Percentiles rank a stretch among this genome's conserved stretches.
These are phyloP conservation scores for Lateolabrax maculatus DNA, from an alignment of 2,797 vertebrate genomes.

Conservation along the genomic window DNA sequence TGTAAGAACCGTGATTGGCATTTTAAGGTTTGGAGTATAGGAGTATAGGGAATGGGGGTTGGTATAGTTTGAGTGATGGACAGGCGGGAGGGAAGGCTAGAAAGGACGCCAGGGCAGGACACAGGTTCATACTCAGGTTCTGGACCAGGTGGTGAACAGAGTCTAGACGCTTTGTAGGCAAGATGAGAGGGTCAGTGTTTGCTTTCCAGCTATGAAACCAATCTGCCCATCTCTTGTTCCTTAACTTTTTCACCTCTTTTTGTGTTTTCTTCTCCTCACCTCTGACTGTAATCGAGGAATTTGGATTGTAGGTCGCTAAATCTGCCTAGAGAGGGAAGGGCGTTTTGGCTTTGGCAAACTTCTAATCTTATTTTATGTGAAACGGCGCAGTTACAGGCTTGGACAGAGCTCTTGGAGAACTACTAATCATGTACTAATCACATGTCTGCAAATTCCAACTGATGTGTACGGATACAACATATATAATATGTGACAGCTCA, in stretches of 20 bases:
- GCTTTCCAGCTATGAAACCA: conserved; percentile 51
- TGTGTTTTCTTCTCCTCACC: conserved; percentile 8
- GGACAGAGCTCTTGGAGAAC: conserved; percentile 10
- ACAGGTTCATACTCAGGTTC: conserved; percentile 41
- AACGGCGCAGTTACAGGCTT: neutral
- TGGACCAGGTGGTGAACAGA: conserved; percentile 24
- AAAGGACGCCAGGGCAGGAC: conserved; percentile 23
- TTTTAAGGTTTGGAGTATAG: neutral
- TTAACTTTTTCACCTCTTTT: conserved; percentile 29
- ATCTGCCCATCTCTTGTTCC: conserved; percentile 34
- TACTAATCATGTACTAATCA: neutral
- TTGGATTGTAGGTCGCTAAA: neutral
- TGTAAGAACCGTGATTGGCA: neutral
- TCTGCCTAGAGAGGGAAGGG: conserved; percentile 6
- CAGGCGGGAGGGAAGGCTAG: neutral
- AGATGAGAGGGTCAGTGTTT: conserved; percentile 45
- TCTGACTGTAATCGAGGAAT: conserved; percentile 58
- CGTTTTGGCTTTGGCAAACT: conserved; percentile 49
- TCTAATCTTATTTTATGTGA: conserved; percentile 36
- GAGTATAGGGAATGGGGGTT: conserved; percentile 1
- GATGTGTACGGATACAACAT: conserved; percentile 1
- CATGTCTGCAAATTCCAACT: neutral
- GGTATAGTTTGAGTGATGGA: conserved; percentile 37
- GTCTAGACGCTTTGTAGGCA: conserved; percentile 64
- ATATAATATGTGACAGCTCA: neutral